Evolutionary conservation across 2,113 vertebrate genomes (phyloP).

Genomic region (Merops nubicus): DNA sequence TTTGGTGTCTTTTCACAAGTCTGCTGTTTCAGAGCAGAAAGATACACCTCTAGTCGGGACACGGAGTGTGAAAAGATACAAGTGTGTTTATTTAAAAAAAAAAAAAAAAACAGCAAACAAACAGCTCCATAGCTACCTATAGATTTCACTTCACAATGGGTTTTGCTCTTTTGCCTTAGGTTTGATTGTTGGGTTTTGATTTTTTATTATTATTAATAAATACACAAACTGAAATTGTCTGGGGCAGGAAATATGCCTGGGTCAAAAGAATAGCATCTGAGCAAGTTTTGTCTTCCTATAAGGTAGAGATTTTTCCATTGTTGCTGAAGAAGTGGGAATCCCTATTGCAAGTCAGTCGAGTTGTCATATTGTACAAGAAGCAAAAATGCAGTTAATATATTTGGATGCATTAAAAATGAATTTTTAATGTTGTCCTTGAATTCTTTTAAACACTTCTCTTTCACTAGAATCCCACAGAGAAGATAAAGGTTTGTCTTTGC

Average conservation of each 20-base stretch:
- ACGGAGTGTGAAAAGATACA: background rate
- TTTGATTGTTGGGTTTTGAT: too few relatives aligned
- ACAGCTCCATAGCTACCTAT: background rate
- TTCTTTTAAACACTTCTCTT: background rate
- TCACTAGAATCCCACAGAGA: background rate
- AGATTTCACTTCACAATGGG: background rate
- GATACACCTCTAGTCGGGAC: background rate
- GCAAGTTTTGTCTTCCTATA: background rate
- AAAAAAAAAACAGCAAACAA: too few relatives aligned
- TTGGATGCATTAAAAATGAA: background rate
- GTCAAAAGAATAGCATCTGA: background rate
- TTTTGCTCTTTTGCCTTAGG: background rate
- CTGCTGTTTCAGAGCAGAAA: background rate
- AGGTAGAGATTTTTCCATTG: background rate
- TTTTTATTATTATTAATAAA: too few relatives aligned
- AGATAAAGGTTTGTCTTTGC: background rate
- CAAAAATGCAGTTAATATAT: background rate
- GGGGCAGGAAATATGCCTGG: background rate
- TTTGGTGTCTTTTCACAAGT: accelerated
- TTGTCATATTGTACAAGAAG: background rate
- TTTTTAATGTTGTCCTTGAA: background rate
- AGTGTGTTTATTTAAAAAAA: background rate
- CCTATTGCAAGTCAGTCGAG: background rate
- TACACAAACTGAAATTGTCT: background rate
- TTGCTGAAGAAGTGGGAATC: background rate